A percentile compares a stretch with the other conserved stretches of the same genome.
Conservation (phyloP, 1,140 invertebrate genomes). For the Drosophila paulistorum region DNA sequence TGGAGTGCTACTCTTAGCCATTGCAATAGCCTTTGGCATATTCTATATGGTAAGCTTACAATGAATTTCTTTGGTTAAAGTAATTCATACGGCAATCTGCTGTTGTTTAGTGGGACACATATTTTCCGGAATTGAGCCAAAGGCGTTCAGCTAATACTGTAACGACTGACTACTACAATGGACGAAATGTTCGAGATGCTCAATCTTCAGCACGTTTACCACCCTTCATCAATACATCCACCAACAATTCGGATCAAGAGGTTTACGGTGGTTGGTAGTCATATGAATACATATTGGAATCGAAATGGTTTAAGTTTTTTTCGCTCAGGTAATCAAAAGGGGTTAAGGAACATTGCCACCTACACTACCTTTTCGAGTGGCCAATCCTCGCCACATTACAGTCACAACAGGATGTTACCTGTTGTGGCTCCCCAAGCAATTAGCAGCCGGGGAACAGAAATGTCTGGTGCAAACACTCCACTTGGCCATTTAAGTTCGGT, state of each 20-base stretch:
- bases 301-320: neutral
- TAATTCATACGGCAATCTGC: too few relatives aligned
- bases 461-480: neutral
- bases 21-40: constrained; percentile 43
- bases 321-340: neutral
- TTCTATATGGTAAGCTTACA: constrained; percentile 60
- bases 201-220: neutral
- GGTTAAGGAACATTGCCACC: neutral
- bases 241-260: constrained; percentile 4
- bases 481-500: neutral
- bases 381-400: neutral
- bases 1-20: constrained; percentile 46
- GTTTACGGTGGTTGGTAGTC: neutral
- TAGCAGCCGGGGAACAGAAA: neutral
- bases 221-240: neutral
- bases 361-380: neutral
- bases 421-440: neutral
- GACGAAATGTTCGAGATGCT: neutral
- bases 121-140: constrained; percentile 27
- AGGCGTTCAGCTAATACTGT: neutral
- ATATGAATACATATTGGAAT: neutral
- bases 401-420: neutral
- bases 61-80: neutral
- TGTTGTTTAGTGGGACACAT: constrained; percentile 37
- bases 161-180: neutral